Base-by-base conservation (phyloP, 2,797 vertebrate species). In the Loris lydekkerianus region DNA sequence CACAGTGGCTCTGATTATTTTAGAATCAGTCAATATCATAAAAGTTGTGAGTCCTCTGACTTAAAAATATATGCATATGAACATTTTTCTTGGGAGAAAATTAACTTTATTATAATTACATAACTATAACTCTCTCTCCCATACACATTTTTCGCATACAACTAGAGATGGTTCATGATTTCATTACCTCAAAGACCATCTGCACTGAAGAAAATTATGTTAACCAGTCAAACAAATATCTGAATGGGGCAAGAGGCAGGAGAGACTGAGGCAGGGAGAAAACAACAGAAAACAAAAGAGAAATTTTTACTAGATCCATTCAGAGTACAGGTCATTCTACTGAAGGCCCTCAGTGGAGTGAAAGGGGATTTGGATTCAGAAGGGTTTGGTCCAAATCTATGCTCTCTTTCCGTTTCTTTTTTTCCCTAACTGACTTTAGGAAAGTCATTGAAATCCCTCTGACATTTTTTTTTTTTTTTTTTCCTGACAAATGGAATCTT, bases 81-180 rank as follows among this genome's bases (percentile, higher is more conserved):
- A n/a, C 27, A 93, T 75, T 58, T 94, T 89, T 92, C 37, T 89
- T 85, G 67, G 65, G 67, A 46, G 37, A 31, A 46, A 63, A 67
- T 46, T 73, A 73, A 73, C 70, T n/a, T 61, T 46, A 34, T 37
- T 86, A 13, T 40, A 86, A 65, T 69, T 43, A 69, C 27, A 15
- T 37, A 61, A 40, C 34, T 29, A 14, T 82, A 69, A 37, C 14
- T 53, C 13, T 43, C 40, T 56, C 23, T n/a, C 58, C 46, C 17
- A 43, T 11, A 78, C 31, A 78, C 29, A 49, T 56, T 67, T 65
- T 37, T 40, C 17, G 37, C 31, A 70, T 81, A 31, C 1, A n/a
- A 17, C 93, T 80, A 75, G 90, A 92, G 80, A 63, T 37, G 11
- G 34, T 56, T 89, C 49, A 31, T 58, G 49, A 63, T 83, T 76